Percentiles rank a stretch among this genome's conserved stretches.
Evolutionary conservation across 1,140 invertebrate species (phyloP).

Genomic region (Anastatus disparis): DNA sequence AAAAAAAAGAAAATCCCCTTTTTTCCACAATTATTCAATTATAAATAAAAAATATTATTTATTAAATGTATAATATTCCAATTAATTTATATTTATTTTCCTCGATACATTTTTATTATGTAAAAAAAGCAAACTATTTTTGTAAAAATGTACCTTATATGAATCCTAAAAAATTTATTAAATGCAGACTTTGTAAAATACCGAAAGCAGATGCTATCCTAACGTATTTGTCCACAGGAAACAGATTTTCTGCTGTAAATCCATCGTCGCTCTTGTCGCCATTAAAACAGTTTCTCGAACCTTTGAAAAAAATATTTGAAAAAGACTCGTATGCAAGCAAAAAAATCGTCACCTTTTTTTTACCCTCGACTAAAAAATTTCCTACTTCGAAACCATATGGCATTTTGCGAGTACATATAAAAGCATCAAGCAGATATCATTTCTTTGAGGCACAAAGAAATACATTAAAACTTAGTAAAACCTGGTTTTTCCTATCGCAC

Average conservation of each 20-base stretch:
- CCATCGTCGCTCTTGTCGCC: neutral
- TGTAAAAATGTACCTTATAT: no score
- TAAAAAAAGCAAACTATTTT: no score
- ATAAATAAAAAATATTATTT: no score
- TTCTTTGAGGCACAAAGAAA: neutral
- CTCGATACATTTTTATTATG: no score
- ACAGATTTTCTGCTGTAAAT: constrained; percentile 24
- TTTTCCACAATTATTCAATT: no score
- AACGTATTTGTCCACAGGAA: neutral
- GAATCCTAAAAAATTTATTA: no score
- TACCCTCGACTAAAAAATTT: neutral
- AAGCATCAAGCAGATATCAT: neutral
- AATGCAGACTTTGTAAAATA: no score
- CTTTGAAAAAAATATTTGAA: neutral
- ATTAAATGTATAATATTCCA: no score
- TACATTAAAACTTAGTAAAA: neutral
- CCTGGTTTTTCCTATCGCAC: neutral
- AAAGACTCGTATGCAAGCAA: neutral
- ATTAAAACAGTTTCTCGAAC: constrained; percentile 8
- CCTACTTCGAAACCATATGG: neutral
- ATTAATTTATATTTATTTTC: no score
- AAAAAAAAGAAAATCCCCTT: no score
- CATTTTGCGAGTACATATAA: neutral
- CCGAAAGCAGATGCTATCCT: constrained; percentile 14
- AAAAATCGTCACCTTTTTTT: no score